Conservation (phyloP, 2,113 vertebrate species). For the Dascyllus trimaculatus region DNA sequence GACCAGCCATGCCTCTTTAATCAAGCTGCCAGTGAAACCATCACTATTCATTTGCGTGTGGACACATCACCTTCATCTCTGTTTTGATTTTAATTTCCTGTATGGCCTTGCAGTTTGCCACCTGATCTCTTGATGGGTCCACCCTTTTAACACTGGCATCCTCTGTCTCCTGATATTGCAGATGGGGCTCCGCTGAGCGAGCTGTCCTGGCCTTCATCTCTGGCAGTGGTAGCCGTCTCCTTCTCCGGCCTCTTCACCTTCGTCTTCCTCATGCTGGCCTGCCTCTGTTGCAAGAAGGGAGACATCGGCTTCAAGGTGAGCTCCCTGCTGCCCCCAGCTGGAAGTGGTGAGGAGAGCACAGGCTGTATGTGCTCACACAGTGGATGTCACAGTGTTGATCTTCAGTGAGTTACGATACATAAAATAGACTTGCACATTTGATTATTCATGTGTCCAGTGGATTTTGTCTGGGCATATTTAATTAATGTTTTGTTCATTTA, state of each 20-base stretch:
- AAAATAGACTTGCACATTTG: too few relatives aligned
- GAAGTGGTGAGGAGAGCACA: neutral
- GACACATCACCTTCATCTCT: constrained; percentile 40
- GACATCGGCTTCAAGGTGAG: constrained; percentile 98
- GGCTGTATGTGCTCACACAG: neutral
- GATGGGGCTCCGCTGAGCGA: constrained; percentile 93
- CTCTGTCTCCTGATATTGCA: constrained; percentile 72
- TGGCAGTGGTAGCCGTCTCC: constrained; percentile 93
- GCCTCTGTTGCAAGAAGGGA: constrained; percentile 98
- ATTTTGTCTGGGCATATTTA: too few relatives aligned
- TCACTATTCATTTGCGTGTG: constrained; percentile 26
- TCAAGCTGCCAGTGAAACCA: constrained; percentile 34
- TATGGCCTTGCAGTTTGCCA: constrained; percentile 16
- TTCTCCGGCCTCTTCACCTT: constrained; percentile 96
- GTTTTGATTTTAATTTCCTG: constrained; percentile 61
- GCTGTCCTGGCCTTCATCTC: constrained; percentile 96
- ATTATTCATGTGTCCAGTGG: too few relatives aligned
- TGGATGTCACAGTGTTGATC: neutral
- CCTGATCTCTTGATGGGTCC: constrained; percentile 16
- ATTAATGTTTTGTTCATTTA: too few relatives aligned
- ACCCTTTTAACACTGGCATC: constrained; percentile 22
- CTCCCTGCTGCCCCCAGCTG: constrained; percentile 59
- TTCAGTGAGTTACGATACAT: too few relatives aligned
- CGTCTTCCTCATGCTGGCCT: constrained; percentile 98
- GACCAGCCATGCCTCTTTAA: constrained; percentile 23